These are phyloP conservation scores for Malachius bipustulatus DNA, from an alignment of 2,888 invertebrate genomes.

Conservation along the genomic window DNA sequence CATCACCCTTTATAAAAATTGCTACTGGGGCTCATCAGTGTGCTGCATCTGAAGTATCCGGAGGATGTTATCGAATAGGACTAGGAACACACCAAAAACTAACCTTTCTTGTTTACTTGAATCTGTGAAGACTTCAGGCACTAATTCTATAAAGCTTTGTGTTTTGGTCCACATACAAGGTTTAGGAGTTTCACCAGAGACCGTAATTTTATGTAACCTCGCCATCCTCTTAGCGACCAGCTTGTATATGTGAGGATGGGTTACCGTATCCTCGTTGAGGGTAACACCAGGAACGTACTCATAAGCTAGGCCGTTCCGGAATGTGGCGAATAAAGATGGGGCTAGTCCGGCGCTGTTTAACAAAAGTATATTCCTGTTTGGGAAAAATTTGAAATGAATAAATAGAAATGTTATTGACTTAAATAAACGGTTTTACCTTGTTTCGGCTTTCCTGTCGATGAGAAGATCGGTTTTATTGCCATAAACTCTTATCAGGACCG, in stretches of 20 bases:
- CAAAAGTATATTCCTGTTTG: conserved; percentile 44
- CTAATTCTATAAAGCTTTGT: conserved; percentile 58
- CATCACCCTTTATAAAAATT: too few species aligned
- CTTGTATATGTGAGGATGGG: conserved; percentile 52
- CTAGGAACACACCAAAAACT: too few species aligned
- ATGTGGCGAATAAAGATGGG: conserved; percentile 78
- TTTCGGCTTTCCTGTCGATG: conserved; percentile 79
- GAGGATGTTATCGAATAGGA: too few species aligned
- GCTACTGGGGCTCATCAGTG: too few species aligned
- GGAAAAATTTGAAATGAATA: conserved; percentile 16
- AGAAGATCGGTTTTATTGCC: conserved; percentile 87
- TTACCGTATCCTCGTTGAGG: conserved; percentile 53
- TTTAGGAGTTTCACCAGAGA: conserved; percentile 28
- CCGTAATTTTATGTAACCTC: conserved; percentile 58
- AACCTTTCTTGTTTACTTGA: conserved; percentile 23
- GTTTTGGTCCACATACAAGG: conserved; percentile 69
- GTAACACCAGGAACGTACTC: conserved; percentile 75
- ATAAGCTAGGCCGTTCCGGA: conserved; percentile 89
- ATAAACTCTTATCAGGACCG: conserved; percentile 79
- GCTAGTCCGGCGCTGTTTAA: conserved; percentile 67
- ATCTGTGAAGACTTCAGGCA: conserved; percentile 60
- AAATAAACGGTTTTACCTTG: too few species aligned
- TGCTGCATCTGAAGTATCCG: too few species aligned
- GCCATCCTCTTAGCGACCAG: conserved; percentile 76
- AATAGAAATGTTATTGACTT: too few species aligned